These are phyloP conservation scores for Columba guinea DNA, from an alignment of 2,797 vertebrate genomes.

Conservation along the genomic window DNA sequence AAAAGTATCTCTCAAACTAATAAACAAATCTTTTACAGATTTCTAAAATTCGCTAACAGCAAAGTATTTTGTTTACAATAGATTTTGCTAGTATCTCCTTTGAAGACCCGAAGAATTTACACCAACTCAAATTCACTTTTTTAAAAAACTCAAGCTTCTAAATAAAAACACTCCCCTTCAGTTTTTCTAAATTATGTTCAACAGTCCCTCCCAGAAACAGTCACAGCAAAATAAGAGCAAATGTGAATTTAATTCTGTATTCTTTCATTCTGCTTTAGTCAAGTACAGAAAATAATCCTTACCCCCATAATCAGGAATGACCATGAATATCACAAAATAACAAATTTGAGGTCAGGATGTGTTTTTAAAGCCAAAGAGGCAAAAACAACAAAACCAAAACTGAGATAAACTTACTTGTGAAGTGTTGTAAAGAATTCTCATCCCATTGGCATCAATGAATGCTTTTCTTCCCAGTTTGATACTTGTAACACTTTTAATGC, in stretches of 20 bases:
- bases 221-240: neutral
- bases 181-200: neutral
- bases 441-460: slow-evolving; percentile 92
- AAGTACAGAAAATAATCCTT: neutral
- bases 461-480: slow-evolving; percentile 96
- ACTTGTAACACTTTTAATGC: slow-evolving; percentile 92
- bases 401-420: slow-evolving; percentile 85
- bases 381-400: neutral
- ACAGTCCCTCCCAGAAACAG: neutral
- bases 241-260: neutral
- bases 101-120: neutral
- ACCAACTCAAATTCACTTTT: neutral
- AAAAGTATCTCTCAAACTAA: neutral
- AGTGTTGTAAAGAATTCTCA: slow-evolving; percentile 93
- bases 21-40: neutral
- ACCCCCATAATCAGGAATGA: neutral
- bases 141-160: neutral
- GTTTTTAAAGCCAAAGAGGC: neutral
- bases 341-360: neutral
- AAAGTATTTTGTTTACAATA: neutral
- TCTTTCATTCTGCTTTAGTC: neutral
- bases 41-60: neutral
- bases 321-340: neutral
- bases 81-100: neutral
- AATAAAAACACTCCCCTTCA: neutral